Evolutionary conservation across 2,888 invertebrate species (phyloP), one percentile per base, ranked within the genome.

Genomic region (Caenorhabditis wallacei): DNA sequence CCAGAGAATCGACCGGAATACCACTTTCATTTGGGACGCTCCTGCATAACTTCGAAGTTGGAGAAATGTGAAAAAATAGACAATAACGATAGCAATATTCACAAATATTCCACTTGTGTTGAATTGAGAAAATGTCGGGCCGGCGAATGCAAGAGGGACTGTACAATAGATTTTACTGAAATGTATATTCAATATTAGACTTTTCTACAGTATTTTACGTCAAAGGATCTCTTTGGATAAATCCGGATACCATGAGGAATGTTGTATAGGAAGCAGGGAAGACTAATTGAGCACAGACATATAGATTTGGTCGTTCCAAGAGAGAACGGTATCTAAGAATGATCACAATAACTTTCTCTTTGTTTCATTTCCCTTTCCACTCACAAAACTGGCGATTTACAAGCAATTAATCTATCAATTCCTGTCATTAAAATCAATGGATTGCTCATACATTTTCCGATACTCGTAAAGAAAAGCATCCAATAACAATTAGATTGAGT

Each of bases 391-490:
- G 80, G 80, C 0, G 69, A 69, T 63, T 68, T 69, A 37, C 74
- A 74, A 11, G 80, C 80, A 69, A 80, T 80, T 26, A 80, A 46
- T 43, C 80, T 68, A 46, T 80, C 80, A 16, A 80, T 63, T 7
- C 80, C 80, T 30, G 70, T 80, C 59, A 69, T 69, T 46, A 80
- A 22, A n/a, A 61, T 80, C 63, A 80, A 37, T 40, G 80, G 80
- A 51, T 69, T 80, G 40, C 54, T 54, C 68, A 80, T 74, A 43
- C 69, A 74, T 20, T 80, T 74, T 2, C 80, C 80, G 56, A 80
- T 69, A 26, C 74, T 80, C 20, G 80, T 74, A 24, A 69, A 48
- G 48, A 80, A 63, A 20, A 80, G 24, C 69, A 80, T 74, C 68
- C 69, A 80, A 46, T 80, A 80, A 53, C 80, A 80, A 46, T 57